A percentile compares a stretch with the other conserved stretches of the same genome.
These are phyloP conservation scores for Columba janthina DNA, from an alignment of 2,113 vertebrate species.

Conservation along the genomic window DNA sequence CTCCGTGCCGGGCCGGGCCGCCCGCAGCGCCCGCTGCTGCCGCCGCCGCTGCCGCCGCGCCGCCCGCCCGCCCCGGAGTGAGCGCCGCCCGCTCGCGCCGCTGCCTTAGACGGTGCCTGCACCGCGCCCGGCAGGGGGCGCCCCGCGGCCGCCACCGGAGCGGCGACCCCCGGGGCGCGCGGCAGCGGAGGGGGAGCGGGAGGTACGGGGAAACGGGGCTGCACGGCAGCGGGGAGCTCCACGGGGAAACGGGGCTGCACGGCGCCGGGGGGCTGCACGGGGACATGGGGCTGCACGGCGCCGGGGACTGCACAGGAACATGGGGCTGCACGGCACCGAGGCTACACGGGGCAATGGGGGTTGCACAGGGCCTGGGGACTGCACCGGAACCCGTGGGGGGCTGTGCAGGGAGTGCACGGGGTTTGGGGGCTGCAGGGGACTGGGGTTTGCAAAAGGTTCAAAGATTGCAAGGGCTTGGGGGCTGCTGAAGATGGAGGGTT, in stretches of 20 bases:
- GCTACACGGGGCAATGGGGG: no score
- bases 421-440: background rate
- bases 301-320: fast-evolving
- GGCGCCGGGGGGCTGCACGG: background rate
- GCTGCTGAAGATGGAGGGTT: background rate
- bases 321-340: background rate
- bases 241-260: background rate
- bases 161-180: background rate
- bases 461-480: background rate
- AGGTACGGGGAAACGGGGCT: background rate
- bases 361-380: background rate
- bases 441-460: background rate
- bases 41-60: background rate
- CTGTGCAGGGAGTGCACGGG: no score
- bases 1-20: background rate
- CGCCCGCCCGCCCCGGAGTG: background rate
- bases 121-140: background rate
- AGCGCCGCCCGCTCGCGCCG: background rate
- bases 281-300: fast-evolving
- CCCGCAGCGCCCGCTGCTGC: background rate
- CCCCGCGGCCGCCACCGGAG: background rate
- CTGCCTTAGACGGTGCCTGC: background rate
- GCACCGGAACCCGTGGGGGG: background rate
- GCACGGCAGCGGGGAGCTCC: background rate
- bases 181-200: background rate